These are phyloP conservation scores for Drosophila takahashii DNA, from an alignment of 1,140 invertebrate species.

Conservation along the genomic window DNA sequence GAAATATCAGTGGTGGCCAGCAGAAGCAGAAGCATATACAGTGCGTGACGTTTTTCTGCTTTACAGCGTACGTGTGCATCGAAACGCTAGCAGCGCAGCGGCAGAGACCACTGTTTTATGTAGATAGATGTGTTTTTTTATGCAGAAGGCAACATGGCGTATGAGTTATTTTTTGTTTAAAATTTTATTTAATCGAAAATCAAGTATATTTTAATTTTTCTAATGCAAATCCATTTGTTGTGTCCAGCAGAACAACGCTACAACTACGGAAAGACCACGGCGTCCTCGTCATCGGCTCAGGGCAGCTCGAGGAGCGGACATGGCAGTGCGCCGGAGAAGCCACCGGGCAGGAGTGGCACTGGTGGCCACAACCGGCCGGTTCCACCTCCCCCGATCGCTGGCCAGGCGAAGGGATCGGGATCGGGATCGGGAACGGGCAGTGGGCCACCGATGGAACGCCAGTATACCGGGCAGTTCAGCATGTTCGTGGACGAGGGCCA, in stretches of 20 bases:
- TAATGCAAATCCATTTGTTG: not conserved
- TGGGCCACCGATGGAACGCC: slow-evolving; percentile 58
- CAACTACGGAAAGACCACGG: slow-evolving; percentile 57
- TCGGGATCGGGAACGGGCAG: slow-evolving; percentile 2
- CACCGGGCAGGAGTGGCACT: slow-evolving; percentile 10
- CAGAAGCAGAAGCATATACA: too few species aligned
- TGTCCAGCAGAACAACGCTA: slow-evolving; percentile 63
- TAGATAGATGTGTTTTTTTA: too few species aligned
- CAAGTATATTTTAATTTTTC: not conserved
- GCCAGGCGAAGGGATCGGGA: slow-evolving; percentile 16
- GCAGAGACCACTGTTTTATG: too few species aligned
- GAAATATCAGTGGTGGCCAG: too few species aligned
- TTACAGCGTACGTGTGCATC: too few species aligned
- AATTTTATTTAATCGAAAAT: too few species aligned
- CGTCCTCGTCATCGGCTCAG: slow-evolving; percentile 26
- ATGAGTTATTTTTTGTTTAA: not conserved
- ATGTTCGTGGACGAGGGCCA: slow-evolving; percentile 84
- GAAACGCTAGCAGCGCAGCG: too few species aligned
- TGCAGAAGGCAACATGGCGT: not conserved
- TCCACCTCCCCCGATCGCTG: slow-evolving; percentile 21
- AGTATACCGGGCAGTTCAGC: slow-evolving; percentile 76
- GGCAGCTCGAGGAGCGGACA: slow-evolving; percentile 37
- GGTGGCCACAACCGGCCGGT: slow-evolving; percentile 9
- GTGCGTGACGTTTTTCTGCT: too few species aligned
- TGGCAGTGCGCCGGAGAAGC: slow-evolving; percentile 28